Conservation (phyloP, 2,888 invertebrate genomes). For the Euplexia lucipara region DNA sequence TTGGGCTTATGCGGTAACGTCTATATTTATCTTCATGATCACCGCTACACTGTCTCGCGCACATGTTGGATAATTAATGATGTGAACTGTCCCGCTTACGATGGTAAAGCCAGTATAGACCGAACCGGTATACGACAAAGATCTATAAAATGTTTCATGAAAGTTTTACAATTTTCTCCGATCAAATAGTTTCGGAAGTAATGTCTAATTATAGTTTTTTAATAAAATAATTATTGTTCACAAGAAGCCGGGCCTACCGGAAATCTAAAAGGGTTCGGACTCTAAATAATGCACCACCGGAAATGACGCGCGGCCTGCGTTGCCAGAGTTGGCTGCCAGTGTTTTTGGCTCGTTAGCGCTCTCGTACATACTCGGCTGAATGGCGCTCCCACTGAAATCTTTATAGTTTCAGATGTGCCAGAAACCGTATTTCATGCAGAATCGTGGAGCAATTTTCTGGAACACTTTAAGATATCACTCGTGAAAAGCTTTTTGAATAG, state of each 20-base stretch:
- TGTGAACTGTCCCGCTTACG: slow-evolving; percentile 39
- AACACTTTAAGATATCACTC: slow-evolving; percentile 40
- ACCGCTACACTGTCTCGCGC: slow-evolving; percentile 54
- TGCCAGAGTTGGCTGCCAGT: slow-evolving; percentile 64
- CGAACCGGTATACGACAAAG: not conserved
- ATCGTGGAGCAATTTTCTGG: slow-evolving; percentile 42
- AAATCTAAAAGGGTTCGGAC: slow-evolving; percentile 72
- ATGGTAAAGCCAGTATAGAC: not conserved
- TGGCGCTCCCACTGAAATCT: slow-evolving; percentile 64
- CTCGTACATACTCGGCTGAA: slow-evolving; percentile 60
- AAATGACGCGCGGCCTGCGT: slow-evolving; percentile 74
- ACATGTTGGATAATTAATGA: slow-evolving; percentile 61
- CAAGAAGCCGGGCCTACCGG: slow-evolving; percentile 65
- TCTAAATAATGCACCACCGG: slow-evolving; percentile 73
- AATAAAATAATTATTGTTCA: slow-evolving; percentile 18
- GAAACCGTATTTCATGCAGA: slow-evolving; percentile 57
- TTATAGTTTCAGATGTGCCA: slow-evolving; percentile 61
- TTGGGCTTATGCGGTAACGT: slow-evolving; percentile 62
- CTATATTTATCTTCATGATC: slow-evolving; percentile 64
- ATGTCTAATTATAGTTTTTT: slow-evolving; percentile 36
- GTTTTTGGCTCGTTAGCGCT: slow-evolving; percentile 69
- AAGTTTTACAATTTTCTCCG: not conserved
- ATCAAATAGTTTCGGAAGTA: slow-evolving; percentile 31
- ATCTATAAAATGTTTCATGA: slow-evolving; percentile 3
- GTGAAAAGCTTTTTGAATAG: slow-evolving; percentile 16